Evolutionary conservation across 2,888 invertebrate species (phyloP).

Genomic region (Incurvaria masculella): DNA sequence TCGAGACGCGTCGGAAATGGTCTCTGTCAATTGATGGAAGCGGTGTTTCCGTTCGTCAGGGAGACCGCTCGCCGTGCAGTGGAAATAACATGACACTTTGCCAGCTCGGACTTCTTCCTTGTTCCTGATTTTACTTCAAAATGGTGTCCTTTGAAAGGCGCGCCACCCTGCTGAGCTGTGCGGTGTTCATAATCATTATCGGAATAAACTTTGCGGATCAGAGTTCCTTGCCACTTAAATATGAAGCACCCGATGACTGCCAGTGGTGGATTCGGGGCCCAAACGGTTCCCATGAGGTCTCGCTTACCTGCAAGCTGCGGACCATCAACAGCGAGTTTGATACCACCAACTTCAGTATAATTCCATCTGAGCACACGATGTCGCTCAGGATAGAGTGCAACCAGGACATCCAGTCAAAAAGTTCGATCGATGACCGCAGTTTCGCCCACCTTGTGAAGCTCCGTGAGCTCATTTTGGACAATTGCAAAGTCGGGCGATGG

Average conservation of each 20-base stretch:
- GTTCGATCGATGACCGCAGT: constrained; percentile 71
- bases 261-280: constrained; percentile 70
- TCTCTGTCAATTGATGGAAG: constrained; percentile 35
- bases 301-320: constrained; percentile 74
- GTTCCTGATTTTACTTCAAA: constrained; percentile 41
- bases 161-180: constrained; percentile 29
- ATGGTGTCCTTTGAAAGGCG: constrained; percentile 39
- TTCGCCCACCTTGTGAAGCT: constrained; percentile 78
- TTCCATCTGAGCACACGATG: constrained; percentile 79
- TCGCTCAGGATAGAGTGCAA: constrained; percentile 77
- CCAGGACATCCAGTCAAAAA: constrained; percentile 75
- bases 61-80: constrained; percentile 22
- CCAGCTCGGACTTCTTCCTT: constrained; percentile 47
- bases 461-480: constrained; percentile 76
- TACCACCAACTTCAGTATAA: constrained; percentile 84
- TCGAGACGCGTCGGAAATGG: background rate
- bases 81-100: constrained; percentile 56
- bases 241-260: constrained; percentile 86
- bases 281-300: constrained; percentile 66
- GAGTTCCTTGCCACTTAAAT: constrained; percentile 51
- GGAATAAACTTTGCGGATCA: constrained; percentile 48
- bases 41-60: constrained; percentile 1
- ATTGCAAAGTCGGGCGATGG: constrained; percentile 84
- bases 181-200: constrained; percentile 42
- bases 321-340: constrained; percentile 86